Base-by-base conservation (phyloP, 2,113 vertebrate genomes). In the Mesitornis unicolor region DNA sequence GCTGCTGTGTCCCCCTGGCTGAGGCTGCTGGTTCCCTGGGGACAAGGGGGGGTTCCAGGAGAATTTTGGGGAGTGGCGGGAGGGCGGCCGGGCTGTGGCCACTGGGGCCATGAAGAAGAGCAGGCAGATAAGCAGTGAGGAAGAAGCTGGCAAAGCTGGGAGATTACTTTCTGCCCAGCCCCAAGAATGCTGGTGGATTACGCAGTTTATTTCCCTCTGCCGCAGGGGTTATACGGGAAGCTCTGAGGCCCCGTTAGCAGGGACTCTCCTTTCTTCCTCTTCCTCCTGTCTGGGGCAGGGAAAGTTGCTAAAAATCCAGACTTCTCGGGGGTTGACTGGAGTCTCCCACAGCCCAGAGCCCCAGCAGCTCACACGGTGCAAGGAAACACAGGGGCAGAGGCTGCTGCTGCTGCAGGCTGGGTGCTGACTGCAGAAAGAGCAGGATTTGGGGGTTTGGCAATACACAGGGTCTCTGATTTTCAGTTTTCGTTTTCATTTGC, bases 321-420 rank as follows among this genome's bases (percentile, higher is more conserved):
- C 16, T 40, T 59, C 18, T 67, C 59, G 22, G 63, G 59, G 48
- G 84, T 38, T 36, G 89, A 29, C 48, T 53, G 73, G 33, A 36
- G 61, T 36, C 68, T 16, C 1, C 16, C 25, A 6, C 48, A 20
- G 36, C 53, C 33, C 87, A 4, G 35, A 45, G 81, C 53, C 2
- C 65, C 5, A 36, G 53, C 48, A n/a, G 48, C 0, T 1, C 28
- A 1, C 16, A 0, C 1, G 16, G 14, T 25, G 48, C 53, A 26
- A 40, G 40, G 20, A 26, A 28, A 64, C 0, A 1, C 61, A 38
- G 15, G 47, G 79, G 40, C 73, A 20, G 3, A 4, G 0, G 11
- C 26, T 38, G 51, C 13, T 45, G 24, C 38, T 63, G 56, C 84
- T 43, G 70, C 6, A 3, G 36, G 38, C 2, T 8, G 84, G 51